These are phyloP conservation scores for Cyanoramphus novaezelandiae DNA, from an alignment of 2,113 vertebrate genomes.

Conservation along the genomic window DNA sequence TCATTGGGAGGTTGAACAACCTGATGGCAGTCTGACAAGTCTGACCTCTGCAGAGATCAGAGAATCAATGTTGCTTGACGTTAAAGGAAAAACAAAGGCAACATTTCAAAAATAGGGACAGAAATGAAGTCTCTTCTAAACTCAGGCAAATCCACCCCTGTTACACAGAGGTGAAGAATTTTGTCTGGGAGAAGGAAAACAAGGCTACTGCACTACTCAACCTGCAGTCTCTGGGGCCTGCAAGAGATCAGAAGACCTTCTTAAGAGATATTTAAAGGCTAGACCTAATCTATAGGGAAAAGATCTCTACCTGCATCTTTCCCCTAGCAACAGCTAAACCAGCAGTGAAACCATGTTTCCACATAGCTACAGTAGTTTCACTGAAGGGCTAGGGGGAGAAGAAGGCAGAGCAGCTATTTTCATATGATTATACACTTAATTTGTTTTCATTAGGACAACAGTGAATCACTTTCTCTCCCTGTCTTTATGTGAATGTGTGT, in stretches of 20 bases:
- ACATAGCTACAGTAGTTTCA: not conserved
- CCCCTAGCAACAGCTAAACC: not conserved
- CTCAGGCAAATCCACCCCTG: not conserved
- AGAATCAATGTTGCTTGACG: not conserved
- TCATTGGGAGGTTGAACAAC: not conserved
- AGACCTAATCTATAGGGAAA: not conserved
- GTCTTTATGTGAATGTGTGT: not conserved
- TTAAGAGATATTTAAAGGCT: not conserved
- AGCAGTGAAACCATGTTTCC: not conserved
- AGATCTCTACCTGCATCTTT: not conserved
- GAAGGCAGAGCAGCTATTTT: not conserved
- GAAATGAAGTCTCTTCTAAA: not conserved
- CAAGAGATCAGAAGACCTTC: not conserved
- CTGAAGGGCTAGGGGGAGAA: not conserved
- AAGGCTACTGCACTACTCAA: not conserved
- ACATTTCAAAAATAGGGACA: not conserved
- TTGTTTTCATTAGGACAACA: not conserved
- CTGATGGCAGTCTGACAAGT: not conserved
- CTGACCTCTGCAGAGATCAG: not conserved
- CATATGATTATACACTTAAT: not conserved
- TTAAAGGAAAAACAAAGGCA: not conserved
- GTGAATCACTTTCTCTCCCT: not conserved
- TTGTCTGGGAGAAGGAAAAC: not conserved
- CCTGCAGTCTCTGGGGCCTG: not conserved
- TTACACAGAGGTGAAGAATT: not conserved